Evolutionary conservation across 2,797 vertebrate genomes (phyloP).

Genomic region (Pseudomugil gertrudae): DNA sequence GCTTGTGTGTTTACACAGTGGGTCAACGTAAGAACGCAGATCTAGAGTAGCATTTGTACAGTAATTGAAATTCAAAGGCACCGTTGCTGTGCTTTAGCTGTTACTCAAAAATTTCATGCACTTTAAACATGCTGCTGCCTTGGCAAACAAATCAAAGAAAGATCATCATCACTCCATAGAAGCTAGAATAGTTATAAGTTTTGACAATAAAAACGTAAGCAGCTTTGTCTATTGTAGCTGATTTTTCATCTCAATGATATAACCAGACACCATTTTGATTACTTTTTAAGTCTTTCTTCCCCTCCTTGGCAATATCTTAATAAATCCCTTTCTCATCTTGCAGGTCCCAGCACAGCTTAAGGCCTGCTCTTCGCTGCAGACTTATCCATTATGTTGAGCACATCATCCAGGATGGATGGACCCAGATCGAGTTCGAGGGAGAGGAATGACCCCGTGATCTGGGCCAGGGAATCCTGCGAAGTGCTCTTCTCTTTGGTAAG

Average conservation of each 20-base stretch:
- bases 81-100: constrained; percentile 70
- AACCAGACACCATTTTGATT: constrained; percentile 73
- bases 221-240: constrained; percentile 66
- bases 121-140: constrained; percentile 70
- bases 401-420: constrained; percentile 97
- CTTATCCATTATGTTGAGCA: constrained; percentile 98
- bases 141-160: constrained; percentile 62
- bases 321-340: constrained; percentile 67
- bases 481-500: constrained; percentile 86
- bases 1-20: constrained; percentile 46
- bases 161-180: constrained; percentile 72
- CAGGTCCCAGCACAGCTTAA: constrained; percentile 62
- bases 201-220: constrained; percentile 77
- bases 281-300: constrained; percentile 64
- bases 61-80: constrained; percentile 77
- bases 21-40: constrained; percentile 58
- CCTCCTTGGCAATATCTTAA: constrained; percentile 51
- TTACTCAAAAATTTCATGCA: constrained; percentile 78
- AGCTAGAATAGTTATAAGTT: constrained; percentile 72
- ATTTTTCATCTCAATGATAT: constrained; percentile 72
- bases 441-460: constrained; percentile 90
- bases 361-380: constrained; percentile 78
- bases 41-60: constrained; percentile 56
- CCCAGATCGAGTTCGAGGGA: constrained; percentile 96
- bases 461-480: constrained; percentile 89